Conservation (phyloP, 2,113 vertebrate genomes). For the Axis porcinus region DNA sequence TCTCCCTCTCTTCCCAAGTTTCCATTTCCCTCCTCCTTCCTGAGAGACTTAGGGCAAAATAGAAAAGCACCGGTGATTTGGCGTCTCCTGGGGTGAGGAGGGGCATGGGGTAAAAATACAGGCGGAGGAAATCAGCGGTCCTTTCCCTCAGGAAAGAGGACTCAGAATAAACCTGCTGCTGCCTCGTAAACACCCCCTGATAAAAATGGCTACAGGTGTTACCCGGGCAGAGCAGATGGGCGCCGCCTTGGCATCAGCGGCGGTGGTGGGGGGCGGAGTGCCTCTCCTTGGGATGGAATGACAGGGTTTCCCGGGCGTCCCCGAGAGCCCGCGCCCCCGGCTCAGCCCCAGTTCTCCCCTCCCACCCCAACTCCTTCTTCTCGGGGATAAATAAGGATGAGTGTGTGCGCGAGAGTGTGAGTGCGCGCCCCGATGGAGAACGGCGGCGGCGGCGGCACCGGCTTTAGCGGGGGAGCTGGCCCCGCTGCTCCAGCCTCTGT, state of each 20-base stretch:
- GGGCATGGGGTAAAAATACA: slow-evolving; percentile 1
- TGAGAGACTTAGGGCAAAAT: slow-evolving; percentile 10
- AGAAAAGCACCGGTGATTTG: not conserved
- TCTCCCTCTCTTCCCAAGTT: slow-evolving; percentile 55
- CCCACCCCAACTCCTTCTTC: slow-evolving; percentile 45
- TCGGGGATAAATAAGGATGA: slow-evolving; percentile 45
- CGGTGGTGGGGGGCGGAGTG: not conserved
- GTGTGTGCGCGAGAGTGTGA: not conserved
- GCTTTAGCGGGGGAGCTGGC: not conserved
- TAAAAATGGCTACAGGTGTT: slow-evolving; percentile 80
- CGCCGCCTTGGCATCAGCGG: slow-evolving; percentile 31
- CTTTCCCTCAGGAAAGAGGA: slow-evolving; percentile 24
- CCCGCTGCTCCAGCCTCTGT: not conserved
- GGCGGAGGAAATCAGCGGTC: slow-evolving; percentile 11
- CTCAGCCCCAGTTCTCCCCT: slow-evolving; percentile 8
- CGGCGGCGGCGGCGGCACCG: not conserved
- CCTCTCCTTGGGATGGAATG: slow-evolving; percentile 12
- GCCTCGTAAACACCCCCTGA: slow-evolving; percentile 61
- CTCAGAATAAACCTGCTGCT: slow-evolving; percentile 36
- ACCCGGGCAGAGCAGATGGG: slow-evolving; percentile 57
- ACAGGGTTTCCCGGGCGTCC: not conserved
- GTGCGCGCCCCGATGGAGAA: not conserved
- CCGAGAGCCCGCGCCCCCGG: not conserved
- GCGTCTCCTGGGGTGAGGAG: not conserved
- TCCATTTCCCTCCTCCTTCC: slow-evolving; percentile 18